Conservation (phyloP, 1,140 invertebrate genomes). For the Tetranychus urticae region DNA sequence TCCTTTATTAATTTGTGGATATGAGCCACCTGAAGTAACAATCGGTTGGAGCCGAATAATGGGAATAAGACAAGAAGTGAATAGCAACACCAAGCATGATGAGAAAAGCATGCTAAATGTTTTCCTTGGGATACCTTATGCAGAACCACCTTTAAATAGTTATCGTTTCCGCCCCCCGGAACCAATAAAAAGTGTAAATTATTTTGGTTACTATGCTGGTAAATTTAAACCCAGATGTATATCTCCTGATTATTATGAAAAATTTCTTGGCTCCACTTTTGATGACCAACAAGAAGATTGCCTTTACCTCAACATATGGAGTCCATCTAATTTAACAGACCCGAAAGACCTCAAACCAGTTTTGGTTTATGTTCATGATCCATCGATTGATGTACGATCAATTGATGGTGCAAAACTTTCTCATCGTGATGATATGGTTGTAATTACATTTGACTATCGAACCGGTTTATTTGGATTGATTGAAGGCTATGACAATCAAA, state of each 20-base stretch:
- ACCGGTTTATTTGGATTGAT: conserved; percentile 47
- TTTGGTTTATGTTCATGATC: not conserved
- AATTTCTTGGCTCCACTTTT: not conserved
- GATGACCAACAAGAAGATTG: not conserved
- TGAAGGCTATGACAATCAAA: not conserved
- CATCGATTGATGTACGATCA: not conserved
- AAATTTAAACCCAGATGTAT: not conserved
- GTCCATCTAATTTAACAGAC: not conserved
- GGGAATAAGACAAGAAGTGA: not conserved
- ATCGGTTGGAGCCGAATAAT: not conserved
- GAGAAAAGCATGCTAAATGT: not conserved
- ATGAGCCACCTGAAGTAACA: not conserved
- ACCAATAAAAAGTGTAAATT: not conserved
- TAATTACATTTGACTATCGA: conserved; percentile 44
- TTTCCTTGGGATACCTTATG: not conserved
- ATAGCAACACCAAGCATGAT: not conserved
- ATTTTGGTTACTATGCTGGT: not conserved
- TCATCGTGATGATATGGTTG: conserved; percentile 33
- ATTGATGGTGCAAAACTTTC: conserved; percentile 36
- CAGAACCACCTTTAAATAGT: not conserved
- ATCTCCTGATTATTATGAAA: not conserved
- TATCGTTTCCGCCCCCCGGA: not conserved
- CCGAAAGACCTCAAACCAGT: not conserved
- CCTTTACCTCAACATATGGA: conserved; percentile 20
- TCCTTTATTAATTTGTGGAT: not conserved